These are phyloP conservation scores for Poecilia wingei DNA, from an alignment of 2,797 vertebrate genomes.

Conservation along the genomic window DNA sequence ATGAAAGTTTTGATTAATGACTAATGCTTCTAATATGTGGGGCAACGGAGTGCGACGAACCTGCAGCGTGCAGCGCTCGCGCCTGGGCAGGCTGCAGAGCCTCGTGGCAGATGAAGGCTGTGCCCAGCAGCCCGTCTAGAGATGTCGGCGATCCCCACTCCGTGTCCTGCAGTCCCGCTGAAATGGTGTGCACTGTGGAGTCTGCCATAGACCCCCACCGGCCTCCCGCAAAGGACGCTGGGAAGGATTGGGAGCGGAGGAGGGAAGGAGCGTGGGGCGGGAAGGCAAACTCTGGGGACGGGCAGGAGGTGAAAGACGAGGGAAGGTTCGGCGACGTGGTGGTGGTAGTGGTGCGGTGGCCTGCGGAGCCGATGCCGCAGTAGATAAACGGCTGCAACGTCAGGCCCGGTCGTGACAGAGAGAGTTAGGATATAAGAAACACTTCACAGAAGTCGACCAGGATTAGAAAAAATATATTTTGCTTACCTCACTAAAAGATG, in stretches of 20 bases:
- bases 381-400: slow-evolving; percentile 91
- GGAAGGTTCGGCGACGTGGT: slow-evolving; percentile 79
- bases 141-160: slow-evolving; percentile 96
- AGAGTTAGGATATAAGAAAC: slow-evolving; percentile 30
- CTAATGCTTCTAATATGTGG: neutral
- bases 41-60: slow-evolving; percentile 60
- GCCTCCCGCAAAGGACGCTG: slow-evolving; percentile 81
- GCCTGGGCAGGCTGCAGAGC: slow-evolving; percentile 86
- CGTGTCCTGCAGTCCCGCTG: slow-evolving; percentile 92
- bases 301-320: slow-evolving; percentile 37
- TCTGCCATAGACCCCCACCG: slow-evolving; percentile 76
- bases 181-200: slow-evolving; percentile 85
- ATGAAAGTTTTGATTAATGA: neutral
- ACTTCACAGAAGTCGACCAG: neutral
- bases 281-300: slow-evolving; percentile 78
- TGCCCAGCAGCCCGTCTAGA: slow-evolving; percentile 90
- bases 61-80: slow-evolving; percentile 81
- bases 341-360: slow-evolving; percentile 92
- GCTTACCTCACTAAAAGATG: slow-evolving; percentile 90
- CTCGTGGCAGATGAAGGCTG: slow-evolving; percentile 93
- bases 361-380: slow-evolving; percentile 96
- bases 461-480: slow-evolving; percentile 7
- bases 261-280: slow-evolving; percentile 72
- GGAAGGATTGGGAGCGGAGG: slow-evolving; percentile 92
- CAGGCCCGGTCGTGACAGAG: slow-evolving; percentile 3